Percentiles rank a stretch among this genome's conserved stretches.
These are phyloP conservation scores for Ellobius talpinus DNA, from an alignment of 2,113 vertebrate genomes.

Conservation along the genomic window DNA sequence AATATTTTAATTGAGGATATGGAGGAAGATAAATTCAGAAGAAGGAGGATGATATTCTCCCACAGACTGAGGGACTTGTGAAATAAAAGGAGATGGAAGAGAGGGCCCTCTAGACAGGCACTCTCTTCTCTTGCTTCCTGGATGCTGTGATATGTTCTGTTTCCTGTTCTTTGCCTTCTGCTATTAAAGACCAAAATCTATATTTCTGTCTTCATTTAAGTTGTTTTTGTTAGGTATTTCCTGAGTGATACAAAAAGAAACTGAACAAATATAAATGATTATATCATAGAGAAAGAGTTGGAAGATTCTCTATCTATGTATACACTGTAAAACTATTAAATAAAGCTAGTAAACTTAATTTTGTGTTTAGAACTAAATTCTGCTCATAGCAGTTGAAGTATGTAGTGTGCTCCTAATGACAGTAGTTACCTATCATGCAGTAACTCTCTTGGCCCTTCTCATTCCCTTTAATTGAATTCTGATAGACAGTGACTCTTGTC, in stretches of 20 bases:
- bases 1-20: not conserved
- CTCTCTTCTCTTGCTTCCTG: not conserved
- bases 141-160: too few relatives aligned
- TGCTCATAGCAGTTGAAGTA: not conserved
- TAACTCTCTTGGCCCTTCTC: not conserved
- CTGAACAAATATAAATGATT: not conserved
- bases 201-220: not conserved
- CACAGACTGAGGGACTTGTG: too few relatives aligned
- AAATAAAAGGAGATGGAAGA: not conserved
- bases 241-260: not conserved
- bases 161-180: not conserved
- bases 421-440: not conserved
- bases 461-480: not conserved
- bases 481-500: not conserved
- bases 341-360: not conserved
- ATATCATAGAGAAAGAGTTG: too few relatives aligned
- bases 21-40: not conserved
- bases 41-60: not conserved
- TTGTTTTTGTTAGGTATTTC: not conserved
- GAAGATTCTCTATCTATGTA: not conserved
- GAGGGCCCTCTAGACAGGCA: not conserved
- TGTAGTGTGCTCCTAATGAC: not conserved
- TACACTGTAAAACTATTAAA: not conserved
- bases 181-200: fast-evolving
- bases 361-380: not conserved